Conservation (phyloP, 1,140 invertebrate genomes). For the Drosophila nebulosa region DNA sequence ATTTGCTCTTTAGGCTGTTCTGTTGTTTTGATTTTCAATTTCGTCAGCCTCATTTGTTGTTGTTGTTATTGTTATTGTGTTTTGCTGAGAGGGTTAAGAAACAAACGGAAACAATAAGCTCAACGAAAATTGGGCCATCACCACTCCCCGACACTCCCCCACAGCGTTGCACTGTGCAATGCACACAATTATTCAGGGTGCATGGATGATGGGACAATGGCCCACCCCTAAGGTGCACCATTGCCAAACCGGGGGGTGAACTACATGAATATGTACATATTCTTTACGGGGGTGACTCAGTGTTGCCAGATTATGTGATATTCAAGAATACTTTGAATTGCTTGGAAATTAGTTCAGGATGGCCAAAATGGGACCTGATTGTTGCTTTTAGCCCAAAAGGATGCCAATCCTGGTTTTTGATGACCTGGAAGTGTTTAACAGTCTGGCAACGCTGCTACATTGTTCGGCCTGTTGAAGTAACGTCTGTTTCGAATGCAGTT, state of each 20-base stretch:
- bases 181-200: not conserved
- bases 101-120: not conserved
- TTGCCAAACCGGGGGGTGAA: not conserved
- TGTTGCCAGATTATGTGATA: not conserved
- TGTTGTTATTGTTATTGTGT: not conserved
- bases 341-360: not conserved
- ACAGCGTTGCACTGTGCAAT: too few relatives aligned
- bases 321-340: not conserved
- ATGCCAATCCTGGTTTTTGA: too few relatives aligned
- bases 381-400: too few relatives aligned
- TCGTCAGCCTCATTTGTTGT: not conserved
- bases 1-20: not conserved
- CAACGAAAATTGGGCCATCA: not conserved
- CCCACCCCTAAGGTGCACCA: not conserved
- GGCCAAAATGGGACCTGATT: too few relatives aligned
- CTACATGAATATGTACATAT: not conserved
- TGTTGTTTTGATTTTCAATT: slow-evolving; percentile 1
- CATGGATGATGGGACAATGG: not conserved
- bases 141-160: not conserved
- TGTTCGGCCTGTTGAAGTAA: not conserved
- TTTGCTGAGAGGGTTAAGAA: not conserved
- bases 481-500: not conserved
- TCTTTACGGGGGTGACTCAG: not conserved
- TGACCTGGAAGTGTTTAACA: too few relatives aligned
- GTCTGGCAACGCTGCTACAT: too few relatives aligned